Percentiles rank a stretch among this genome's conserved stretches.
Evolutionary conservation across 2,797 vertebrate genomes (phyloP).

Genomic region (Vipera latastei): DNA sequence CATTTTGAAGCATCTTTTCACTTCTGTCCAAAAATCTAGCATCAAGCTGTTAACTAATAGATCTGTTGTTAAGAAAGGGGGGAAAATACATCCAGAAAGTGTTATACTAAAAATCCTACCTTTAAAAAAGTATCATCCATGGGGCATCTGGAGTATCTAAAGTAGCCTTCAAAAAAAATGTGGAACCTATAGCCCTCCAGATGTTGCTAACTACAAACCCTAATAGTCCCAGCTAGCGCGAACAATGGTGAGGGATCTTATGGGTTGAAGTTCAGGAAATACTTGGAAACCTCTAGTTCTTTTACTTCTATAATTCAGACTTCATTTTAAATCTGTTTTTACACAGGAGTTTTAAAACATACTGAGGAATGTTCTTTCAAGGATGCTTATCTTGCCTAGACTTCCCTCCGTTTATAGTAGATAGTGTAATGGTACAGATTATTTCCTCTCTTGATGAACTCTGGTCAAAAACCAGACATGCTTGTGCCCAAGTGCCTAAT

Average conservation of each 20-base stretch:
- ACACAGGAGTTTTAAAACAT: constrained; percentile 22
- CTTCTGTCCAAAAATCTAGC: not conserved
- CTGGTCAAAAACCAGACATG: constrained; percentile 5
- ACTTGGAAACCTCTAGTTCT: not conserved
- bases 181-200: not conserved
- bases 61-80: not conserved
- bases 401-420: constrained; percentile 31
- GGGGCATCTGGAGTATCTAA: not conserved
- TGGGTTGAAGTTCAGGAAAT: not conserved
- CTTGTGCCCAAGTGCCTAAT: constrained; percentile 21
- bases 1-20: not conserved
- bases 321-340: constrained; percentile 14
- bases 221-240: not conserved
- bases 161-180: not conserved
- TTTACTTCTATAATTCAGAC: not conserved
- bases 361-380: constrained; percentile 28
- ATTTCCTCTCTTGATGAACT: constrained; percentile 27
- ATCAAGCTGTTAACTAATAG: not conserved
- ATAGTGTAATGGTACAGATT: constrained; percentile 10
- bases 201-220: not conserved
- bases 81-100: not conserved
- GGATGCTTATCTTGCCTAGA: not conserved
- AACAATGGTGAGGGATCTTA: not conserved
- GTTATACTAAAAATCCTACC: not conserved
- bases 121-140: not conserved